Conservation (phyloP, 2,797 vertebrate species). For the Centroberyx gerrardi region DNA sequence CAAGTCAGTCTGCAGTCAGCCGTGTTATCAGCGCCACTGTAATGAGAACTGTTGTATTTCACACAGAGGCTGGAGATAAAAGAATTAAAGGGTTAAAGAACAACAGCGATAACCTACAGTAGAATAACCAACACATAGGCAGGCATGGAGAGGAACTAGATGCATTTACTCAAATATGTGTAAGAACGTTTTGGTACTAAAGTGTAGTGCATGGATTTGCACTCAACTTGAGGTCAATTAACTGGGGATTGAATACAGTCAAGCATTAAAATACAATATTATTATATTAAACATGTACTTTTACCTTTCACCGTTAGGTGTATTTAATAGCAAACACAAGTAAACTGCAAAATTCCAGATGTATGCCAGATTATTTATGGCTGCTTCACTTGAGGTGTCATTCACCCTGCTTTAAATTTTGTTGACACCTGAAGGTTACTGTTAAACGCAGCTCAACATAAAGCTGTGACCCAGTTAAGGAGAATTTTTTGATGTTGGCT, state of each 20-base stretch:
- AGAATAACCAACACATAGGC: neutral
- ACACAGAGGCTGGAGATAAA: conserved; percentile 39
- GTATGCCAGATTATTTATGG: neutral
- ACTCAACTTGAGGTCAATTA: no score
- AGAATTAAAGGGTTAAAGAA: conserved; percentile 7
- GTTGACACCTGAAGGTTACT: neutral
- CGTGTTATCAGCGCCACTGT: conserved; percentile 26
- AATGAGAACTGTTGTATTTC: conserved; percentile 30
- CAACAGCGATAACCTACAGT: conserved; percentile 8
- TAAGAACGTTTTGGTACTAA: no score
- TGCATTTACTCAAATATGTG: no score
- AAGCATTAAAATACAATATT: no score
- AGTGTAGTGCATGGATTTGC: no score
- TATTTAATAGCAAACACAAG: neutral
- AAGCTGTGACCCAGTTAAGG: neutral
- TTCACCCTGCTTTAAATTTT: neutral
- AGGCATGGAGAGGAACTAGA: neutral
- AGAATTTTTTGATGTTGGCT: conserved; percentile 44
- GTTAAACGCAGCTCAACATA: neutral
- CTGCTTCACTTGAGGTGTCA: conserved; percentile 7
- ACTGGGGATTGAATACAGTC: no score
- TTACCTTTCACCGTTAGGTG: no score
- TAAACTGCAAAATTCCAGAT: neutral
- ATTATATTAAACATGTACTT: no score
- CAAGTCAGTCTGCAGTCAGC: conserved; percentile 21